These are phyloP conservation scores for Pseudanteris insignis DNA, from an alignment of 2,888 invertebrate genomes.

Conservation along the genomic window DNA sequence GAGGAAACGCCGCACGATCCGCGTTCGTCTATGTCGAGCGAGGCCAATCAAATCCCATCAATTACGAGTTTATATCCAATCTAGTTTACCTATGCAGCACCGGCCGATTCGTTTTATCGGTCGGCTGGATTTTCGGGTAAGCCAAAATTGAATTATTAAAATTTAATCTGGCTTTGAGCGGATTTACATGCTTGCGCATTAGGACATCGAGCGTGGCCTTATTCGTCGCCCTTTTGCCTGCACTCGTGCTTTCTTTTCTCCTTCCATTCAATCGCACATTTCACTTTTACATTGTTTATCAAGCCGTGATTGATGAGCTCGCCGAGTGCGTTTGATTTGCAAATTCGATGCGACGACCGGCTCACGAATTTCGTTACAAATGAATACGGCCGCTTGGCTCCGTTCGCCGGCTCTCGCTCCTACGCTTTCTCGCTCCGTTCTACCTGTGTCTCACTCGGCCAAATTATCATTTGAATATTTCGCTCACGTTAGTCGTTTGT, in stretches of 20 bases:
- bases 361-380: conserved; percentile 19
- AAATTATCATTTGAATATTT: conserved; percentile 30
- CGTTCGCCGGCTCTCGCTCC: too few relatives aligned
- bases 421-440: too few relatives aligned
- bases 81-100: conserved; percentile 43
- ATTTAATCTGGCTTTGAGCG: conserved; percentile 59
- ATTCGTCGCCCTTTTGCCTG: conserved; percentile 15
- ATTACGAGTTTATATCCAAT: conserved; percentile 52
- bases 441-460: too few relatives aligned
- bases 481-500: not conserved
- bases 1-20: conserved; percentile 35
- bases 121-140: conserved; percentile 47
- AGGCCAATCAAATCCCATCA: conserved; percentile 59
- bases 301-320: conserved; percentile 32
- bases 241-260: conserved; percentile 9
- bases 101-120: conserved; percentile 41
- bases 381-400: too few relatives aligned
- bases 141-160: conserved; percentile 63
- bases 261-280: conserved; percentile 11
- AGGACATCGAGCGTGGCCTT: conserved; percentile 22
- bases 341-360: conserved; percentile 24
- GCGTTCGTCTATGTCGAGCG: conserved; percentile 16
- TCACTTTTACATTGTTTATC: conserved; percentile 31
- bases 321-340: conserved; percentile 25
- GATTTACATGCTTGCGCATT: conserved; percentile 40